Evolutionary conservation across 2,113 vertebrate genomes (phyloP).

Genomic region (Cyprinodon variegatus): DNA sequence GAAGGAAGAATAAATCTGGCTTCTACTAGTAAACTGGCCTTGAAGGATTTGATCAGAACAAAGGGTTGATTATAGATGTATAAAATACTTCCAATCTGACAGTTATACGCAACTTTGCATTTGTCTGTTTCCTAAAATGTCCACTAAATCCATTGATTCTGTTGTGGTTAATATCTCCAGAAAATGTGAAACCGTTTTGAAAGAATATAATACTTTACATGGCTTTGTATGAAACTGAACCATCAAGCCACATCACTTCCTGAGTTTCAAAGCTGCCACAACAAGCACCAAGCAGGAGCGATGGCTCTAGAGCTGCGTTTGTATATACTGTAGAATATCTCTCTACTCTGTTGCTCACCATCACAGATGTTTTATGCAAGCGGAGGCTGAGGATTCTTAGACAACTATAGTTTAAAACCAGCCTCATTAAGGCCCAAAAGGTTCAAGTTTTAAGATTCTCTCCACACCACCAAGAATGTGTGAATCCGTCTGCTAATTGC

Average conservation of each 20-base stretch:
- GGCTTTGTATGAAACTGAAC: conserved; percentile 30
- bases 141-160: no score
- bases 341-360: conserved; percentile 60
- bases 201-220: background rate
- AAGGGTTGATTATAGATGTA: no score
- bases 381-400: conserved; percentile 56
- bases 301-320: conserved; percentile 46
- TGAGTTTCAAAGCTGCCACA: conserved; percentile 37
- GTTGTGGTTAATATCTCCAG: no score
- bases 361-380: conserved; percentile 57
- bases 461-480: conserved; percentile 30
- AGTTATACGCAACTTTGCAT: no score
- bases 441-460: conserved; percentile 51
- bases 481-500: conserved; percentile 32
- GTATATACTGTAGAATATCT: conserved; percentile 38
- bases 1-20: no score
- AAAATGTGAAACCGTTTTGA: background rate
- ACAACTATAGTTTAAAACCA: conserved; percentile 25
- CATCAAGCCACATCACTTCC: background rate
- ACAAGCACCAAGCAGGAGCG: conserved; percentile 47
- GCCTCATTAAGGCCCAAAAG: conserved; percentile 66
- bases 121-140: no score
- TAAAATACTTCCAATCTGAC: no score
- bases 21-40: no score
- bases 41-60: no score